Conservation (phyloP, 2,888 invertebrate species). For the Apoderus coryli region DNA sequence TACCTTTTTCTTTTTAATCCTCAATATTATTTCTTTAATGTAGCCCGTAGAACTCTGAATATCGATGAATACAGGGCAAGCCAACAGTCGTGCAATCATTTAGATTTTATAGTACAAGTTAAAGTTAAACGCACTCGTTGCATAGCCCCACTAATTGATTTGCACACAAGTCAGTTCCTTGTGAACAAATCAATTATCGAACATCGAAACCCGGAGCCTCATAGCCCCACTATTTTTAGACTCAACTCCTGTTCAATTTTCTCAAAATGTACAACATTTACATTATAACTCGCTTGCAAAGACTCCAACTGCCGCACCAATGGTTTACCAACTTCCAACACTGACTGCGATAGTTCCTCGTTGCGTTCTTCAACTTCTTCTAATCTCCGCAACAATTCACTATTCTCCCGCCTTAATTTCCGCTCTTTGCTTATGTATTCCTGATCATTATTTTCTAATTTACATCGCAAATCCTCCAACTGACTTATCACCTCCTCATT, state of each 20-base stretch:
- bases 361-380: conserved; percentile 56
- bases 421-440: conserved; percentile 43
- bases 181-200: no score
- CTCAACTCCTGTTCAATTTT: conserved; percentile 50
- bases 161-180: no score
- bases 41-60: no score
- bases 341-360: conserved; percentile 53
- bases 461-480: conserved; percentile 36
- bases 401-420: conserved; percentile 48
- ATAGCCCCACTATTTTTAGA: conserved; percentile 46
- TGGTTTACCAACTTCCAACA: conserved; percentile 54
- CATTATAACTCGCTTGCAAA: conserved; percentile 44
- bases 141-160: no score
- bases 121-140: no score
- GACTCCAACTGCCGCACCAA: conserved; percentile 61
- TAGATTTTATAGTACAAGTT: no score
- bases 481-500: conserved; percentile 36
- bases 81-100: no score
- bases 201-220: no score
- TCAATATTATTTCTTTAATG: no score
- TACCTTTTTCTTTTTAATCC: no score
- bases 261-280: conserved; percentile 47
- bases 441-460: conserved; percentile 35
- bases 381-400: conserved; percentile 47
- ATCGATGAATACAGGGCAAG: no score